phyloP scores from a whole-genome alignment of 2,113 vertebrate species.

The Muntiacus muntjak region DNA sequence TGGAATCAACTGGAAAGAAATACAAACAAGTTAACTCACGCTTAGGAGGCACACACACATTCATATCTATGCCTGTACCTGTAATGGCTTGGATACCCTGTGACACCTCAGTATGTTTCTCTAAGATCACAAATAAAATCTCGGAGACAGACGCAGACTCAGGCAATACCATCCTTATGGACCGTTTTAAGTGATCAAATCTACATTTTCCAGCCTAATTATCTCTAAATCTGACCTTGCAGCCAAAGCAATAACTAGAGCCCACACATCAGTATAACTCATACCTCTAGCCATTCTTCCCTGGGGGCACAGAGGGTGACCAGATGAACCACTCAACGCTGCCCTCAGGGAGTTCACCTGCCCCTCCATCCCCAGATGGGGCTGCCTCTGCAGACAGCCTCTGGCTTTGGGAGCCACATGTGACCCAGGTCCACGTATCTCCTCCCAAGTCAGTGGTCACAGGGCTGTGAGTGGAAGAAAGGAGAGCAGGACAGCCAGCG shows the following conservation, averaged over 20 bases:
- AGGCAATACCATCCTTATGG: neutral
- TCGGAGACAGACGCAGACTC: neutral
- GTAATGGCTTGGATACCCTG: neutral
- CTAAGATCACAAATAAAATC: neutral
- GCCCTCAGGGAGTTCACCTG: neutral
- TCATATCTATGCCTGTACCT: neutral
- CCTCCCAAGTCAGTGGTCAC: neutral
- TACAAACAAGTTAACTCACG: neutral
- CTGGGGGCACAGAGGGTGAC: neutral
- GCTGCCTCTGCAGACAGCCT: neutral
- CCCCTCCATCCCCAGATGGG: neutral
- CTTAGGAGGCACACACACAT: neutral
- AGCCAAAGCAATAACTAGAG: neutral
- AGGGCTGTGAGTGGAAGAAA: neutral
- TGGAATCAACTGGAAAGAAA: neutral
- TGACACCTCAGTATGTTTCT: neutral
- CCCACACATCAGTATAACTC: neutral
- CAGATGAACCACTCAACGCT: neutral
- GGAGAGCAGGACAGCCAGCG: neutral
- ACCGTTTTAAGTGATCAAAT: neutral
- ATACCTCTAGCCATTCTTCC: neutral
- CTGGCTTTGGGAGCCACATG: neutral
- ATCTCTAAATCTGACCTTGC: neutral
- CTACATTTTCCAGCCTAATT: neutral
- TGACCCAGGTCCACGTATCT: neutral